Evolutionary conservation across 2,113 vertebrate genomes (phyloP).

Genomic region (Dipodomys merriami): DNA sequence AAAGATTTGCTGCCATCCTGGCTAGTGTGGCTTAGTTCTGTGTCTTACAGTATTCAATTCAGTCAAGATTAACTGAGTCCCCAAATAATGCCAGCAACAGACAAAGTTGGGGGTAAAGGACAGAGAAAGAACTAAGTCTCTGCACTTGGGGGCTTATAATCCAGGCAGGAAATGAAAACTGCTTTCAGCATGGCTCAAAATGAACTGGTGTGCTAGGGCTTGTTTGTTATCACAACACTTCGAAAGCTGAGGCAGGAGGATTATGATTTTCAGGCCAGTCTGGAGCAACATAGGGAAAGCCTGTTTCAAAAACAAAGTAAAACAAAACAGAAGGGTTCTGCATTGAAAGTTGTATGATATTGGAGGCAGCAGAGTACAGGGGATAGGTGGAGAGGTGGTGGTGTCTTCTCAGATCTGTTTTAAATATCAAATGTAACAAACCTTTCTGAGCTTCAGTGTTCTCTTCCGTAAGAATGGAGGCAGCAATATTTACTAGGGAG

Average conservation of each 20-base stretch:
- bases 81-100: slow-evolving; percentile 12
- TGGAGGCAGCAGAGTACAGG: background rate
- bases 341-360: background rate
- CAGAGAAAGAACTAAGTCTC: slow-evolving; percentile 21
- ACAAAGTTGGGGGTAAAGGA: slow-evolving; percentile 32
- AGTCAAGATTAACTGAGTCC: slow-evolving; percentile 56
- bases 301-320: background rate
- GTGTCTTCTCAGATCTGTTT: background rate
- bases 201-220: background rate
- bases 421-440: slow-evolving; percentile 1
- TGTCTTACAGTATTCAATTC: slow-evolving; percentile 41
- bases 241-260: background rate
- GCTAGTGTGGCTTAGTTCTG: background rate
- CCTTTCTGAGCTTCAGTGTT: background rate
- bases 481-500: background rate
- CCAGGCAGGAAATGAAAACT: background rate
- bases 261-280: background rate
- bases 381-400: background rate
- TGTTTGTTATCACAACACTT: background rate
- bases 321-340: background rate
- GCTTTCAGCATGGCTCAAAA: background rate
- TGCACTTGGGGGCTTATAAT: background rate
- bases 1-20: slow-evolving; percentile 44
- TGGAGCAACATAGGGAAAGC: background rate
- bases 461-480: slow-evolving; percentile 29